These are phyloP conservation scores for Onychorhynchus coronatus DNA, from an alignment of 2,113 vertebrate species.

Conservation along the genomic window DNA sequence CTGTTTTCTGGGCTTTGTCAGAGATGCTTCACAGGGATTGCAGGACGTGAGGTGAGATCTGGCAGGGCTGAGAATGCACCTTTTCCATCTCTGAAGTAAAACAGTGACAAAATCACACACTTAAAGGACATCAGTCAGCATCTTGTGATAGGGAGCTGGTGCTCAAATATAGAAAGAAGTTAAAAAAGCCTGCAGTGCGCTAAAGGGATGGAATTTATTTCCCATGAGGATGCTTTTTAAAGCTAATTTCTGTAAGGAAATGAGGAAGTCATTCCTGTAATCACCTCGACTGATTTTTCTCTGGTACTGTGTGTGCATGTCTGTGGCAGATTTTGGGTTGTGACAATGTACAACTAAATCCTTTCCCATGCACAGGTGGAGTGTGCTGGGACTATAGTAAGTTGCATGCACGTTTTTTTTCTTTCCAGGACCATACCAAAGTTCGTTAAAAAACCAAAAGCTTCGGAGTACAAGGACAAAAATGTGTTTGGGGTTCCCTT, in stretches of 20 bases:
- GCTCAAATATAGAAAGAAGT: background rate
- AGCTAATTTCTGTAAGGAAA: background rate
- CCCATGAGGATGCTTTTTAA: background rate
- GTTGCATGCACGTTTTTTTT: background rate
- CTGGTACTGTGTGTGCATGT: background rate
- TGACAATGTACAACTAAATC: background rate
- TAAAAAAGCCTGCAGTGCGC: background rate
- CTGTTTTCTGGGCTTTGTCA: background rate
- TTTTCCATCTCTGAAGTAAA: background rate
- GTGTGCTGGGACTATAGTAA: background rate
- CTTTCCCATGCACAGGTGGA: background rate
- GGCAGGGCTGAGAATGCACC: background rate
- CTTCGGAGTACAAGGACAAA: constrained; percentile 76
- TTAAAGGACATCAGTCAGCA: background rate
- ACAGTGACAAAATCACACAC: background rate
- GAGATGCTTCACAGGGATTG: background rate
- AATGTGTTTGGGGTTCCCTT: constrained; percentile 86
- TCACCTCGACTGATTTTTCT: background rate
- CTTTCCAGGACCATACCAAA: constrained; percentile 83
- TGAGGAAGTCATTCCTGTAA: background rate
- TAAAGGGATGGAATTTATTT: background rate
- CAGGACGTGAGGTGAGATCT: background rate
- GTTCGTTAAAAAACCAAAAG: constrained; percentile 75
- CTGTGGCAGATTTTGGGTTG: background rate
- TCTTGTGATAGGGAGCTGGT: background rate